Conservation (phyloP, 2,113 vertebrate genomes). For the Hippoglossus stenolepis region DNA sequence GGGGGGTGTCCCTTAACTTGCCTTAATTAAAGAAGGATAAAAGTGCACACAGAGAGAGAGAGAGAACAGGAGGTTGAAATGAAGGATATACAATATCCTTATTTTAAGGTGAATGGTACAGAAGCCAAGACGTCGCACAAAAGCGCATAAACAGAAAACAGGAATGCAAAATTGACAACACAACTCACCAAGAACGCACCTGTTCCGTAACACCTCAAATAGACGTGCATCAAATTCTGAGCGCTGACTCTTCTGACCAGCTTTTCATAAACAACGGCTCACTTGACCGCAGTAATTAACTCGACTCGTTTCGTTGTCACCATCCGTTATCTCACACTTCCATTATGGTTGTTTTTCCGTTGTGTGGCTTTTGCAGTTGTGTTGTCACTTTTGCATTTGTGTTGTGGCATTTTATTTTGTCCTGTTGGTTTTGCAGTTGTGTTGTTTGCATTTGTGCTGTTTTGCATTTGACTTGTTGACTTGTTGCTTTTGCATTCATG, state of each 20-base stretch:
- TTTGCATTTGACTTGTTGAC: neutral
- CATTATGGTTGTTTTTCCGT: neutral
- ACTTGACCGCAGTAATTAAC: too few relatives aligned
- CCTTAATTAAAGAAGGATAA: conserved; percentile 64
- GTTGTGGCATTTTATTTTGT: neutral
- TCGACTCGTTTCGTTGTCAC: too few relatives aligned
- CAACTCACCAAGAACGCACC: too few relatives aligned
- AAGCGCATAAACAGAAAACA: too few relatives aligned
- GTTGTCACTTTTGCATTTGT: neutral
- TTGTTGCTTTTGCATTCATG: too few relatives aligned
- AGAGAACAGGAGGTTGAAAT: conserved; percentile 14
- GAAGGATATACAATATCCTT: neutral
- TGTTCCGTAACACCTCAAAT: too few relatives aligned
- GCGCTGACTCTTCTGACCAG: too few relatives aligned
- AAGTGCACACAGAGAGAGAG: conserved; percentile 22
- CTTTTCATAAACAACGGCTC: too few relatives aligned
- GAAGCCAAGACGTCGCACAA: too few relatives aligned
- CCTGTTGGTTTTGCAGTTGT: too few relatives aligned
- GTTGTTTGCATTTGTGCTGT: neutral
- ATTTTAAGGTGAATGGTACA: neutral
- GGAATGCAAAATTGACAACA: too few relatives aligned
- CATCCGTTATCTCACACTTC: neutral
- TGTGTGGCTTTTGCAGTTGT: neutral
- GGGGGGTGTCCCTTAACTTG: conserved; percentile 52
- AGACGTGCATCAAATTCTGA: too few relatives aligned